phyloP scores from a whole-genome alignment of 1,140 invertebrate genomes.

The Conus betulinus region DNA sequence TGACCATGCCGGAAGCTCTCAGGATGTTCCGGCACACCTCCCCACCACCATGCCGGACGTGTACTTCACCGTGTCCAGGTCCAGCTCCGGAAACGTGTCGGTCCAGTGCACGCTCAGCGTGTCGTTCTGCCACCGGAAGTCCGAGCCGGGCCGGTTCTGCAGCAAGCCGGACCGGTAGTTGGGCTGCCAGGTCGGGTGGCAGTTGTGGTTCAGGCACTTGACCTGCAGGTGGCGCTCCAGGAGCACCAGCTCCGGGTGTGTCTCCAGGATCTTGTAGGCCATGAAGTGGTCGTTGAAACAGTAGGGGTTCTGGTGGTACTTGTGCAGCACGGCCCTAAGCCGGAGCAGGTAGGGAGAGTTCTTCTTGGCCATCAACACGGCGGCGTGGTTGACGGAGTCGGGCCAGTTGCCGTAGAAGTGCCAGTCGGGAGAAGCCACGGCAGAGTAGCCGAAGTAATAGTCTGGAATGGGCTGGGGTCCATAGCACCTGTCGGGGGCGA shows the following conservation, averaged over 20 bases:
- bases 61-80: slow-evolving; percentile 54
- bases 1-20: slow-evolving; percentile 37
- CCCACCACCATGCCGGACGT: slow-evolving; percentile 47
- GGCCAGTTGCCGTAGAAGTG: slow-evolving; percentile 50
- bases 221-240: slow-evolving; percentile 51
- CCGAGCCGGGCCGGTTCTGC: slow-evolving; percentile 42
- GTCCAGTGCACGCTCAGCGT: slow-evolving; percentile 50
- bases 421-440: slow-evolving; percentile 52
- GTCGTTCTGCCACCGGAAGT: slow-evolving; percentile 49
- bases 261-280: slow-evolving; percentile 47
- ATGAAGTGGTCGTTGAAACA: slow-evolving; percentile 55
- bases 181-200: slow-evolving; percentile 52
- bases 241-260: slow-evolving; percentile 26
- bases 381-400: slow-evolving; percentile 54
- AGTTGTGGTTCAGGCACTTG: slow-evolving; percentile 51
- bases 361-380: slow-evolving; percentile 46
- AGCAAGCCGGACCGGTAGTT: slow-evolving; percentile 41
- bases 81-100: slow-evolving; percentile 51
- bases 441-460: slow-evolving; percentile 40
- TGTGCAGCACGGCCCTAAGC: slow-evolving; percentile 38
- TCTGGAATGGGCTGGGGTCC: slow-evolving; percentile 29
- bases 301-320: slow-evolving; percentile 35
- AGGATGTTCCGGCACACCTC: slow-evolving; percentile 42
- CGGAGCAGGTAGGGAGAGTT: slow-evolving; percentile 49
- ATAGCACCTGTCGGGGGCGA: slow-evolving; percentile 19